These are phyloP conservation scores for Cantharis rustica DNA, from an alignment of 2,888 invertebrate genomes.

Conservation along the genomic window DNA sequence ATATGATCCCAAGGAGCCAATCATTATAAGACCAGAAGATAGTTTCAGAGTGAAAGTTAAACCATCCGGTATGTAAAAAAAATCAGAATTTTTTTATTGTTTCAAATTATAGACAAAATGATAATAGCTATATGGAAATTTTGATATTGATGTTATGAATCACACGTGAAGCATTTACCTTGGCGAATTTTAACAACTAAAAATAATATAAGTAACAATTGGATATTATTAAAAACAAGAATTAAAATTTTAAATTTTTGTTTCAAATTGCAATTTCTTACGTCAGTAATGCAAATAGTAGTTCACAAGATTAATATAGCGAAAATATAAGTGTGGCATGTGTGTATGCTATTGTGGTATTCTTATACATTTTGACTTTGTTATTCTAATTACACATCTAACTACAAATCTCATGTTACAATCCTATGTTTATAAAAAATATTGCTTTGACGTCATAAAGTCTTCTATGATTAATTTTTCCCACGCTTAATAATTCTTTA, in stretches of 20 bases:
- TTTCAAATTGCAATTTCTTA: background rate
- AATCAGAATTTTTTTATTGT: too few relatives aligned
- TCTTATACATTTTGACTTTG: background rate
- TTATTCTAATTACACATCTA: background rate
- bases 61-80: slow-evolving; percentile 58
- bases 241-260: background rate
- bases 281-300: background rate
- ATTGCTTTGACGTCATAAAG: background rate
- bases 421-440: background rate
- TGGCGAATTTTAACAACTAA: too few relatives aligned
- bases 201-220: background rate
- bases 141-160: too few relatives aligned
- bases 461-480: background rate
- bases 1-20: slow-evolving; percentile 54
- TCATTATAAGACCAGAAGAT: slow-evolving; percentile 43
- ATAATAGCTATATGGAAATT: too few relatives aligned
- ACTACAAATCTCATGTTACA: background rate
- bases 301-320: too few relatives aligned
- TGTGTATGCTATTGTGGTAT: background rate
- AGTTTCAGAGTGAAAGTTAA: slow-evolving; percentile 60
- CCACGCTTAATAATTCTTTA: background rate
- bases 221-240: background rate
- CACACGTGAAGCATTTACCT: background rate
- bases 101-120: too few relatives aligned
- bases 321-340: background rate